Conservation (phyloP, 92 coral and sea anemone genomes). For the Pocillopora grandis region DNA sequence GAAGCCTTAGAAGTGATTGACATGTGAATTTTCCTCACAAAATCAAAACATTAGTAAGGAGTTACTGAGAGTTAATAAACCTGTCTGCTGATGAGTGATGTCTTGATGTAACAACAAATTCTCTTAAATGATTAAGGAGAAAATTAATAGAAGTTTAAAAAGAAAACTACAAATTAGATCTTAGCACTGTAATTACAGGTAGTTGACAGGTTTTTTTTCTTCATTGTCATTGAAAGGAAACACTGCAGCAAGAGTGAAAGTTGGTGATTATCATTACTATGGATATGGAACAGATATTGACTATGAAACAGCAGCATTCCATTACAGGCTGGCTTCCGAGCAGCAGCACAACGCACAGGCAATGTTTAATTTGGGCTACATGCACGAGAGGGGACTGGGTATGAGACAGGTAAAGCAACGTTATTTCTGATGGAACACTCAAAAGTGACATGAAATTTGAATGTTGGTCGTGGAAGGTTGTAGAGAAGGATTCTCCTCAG, state of each 20-base stretch:
- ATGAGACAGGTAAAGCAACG: slow-evolving; percentile 81
- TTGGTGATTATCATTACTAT: slow-evolving; percentile 97
- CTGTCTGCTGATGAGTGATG: no score
- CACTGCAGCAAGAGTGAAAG: slow-evolving; percentile 96
- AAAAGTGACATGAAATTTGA: no score
- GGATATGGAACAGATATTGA: slow-evolving; percentile 96
- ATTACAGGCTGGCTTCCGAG: slow-evolving; percentile 91
- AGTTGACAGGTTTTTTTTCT: background rate
- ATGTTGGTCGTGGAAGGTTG: background rate
- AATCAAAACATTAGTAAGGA: no score
- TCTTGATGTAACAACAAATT: no score
- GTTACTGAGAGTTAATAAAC: no score
- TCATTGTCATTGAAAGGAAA: slow-evolving; percentile 61
- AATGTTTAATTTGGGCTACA: slow-evolving; percentile 98
- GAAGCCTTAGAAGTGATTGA: no score
- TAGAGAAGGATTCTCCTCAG: no score
- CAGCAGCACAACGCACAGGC: slow-evolving; percentile 97
- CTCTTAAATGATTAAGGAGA: no score
- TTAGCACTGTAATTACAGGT: background rate
- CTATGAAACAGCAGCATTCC: slow-evolving; percentile 94
- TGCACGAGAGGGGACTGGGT: slow-evolving; percentile 99
- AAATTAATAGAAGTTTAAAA: no score
- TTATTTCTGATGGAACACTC: background rate
- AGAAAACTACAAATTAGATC: no score
- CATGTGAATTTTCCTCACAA: no score